Evolutionary conservation across 2,797 vertebrate species (phyloP).

Genomic region (Percopsis omiscomaycus): DNA sequence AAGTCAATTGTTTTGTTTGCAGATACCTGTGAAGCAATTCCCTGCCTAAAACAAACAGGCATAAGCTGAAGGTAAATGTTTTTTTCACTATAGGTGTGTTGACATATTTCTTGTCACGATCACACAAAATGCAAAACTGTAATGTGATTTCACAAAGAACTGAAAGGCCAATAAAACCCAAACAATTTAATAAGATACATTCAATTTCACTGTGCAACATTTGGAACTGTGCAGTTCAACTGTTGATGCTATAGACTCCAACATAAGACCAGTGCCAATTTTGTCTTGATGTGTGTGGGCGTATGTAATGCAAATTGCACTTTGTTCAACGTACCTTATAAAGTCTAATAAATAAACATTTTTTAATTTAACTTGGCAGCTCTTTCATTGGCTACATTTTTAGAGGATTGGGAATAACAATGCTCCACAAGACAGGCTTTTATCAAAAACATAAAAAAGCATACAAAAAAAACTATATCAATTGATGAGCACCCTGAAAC

Average conservation of each 20-base stretch:
- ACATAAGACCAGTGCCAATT: conserved; percentile 67
- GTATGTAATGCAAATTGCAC: conserved; percentile 75
- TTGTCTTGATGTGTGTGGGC: conserved; percentile 59
- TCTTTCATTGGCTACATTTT: conserved; percentile 59
- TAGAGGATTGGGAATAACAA: conserved; percentile 62
- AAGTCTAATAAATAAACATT: conserved; percentile 80
- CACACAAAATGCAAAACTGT: conserved; percentile 5
- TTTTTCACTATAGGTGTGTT: not conserved
- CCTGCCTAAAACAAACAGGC: conserved; percentile 49
- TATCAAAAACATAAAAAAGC: conserved; percentile 67
- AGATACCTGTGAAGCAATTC: conserved; percentile 40
- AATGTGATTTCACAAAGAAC: conserved; percentile 41
- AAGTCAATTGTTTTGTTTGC: not conserved
- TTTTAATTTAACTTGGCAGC: conserved; percentile 64
- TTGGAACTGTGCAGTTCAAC: conserved; percentile 69
- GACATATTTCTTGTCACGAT: not conserved
- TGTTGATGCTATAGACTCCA: conserved; percentile 62
- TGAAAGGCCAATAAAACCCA: conserved; percentile 55
- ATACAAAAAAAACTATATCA: conserved; percentile 51
- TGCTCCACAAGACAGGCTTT: conserved; percentile 62
- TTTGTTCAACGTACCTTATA: conserved; percentile 78
- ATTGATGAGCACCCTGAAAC: conserved; percentile 76
- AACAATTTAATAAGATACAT: conserved; percentile 84
- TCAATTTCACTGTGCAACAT: conserved; percentile 84
- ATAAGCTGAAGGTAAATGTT: conserved; percentile 8